Conservation (phyloP, 2,888 invertebrate genomes). For the Dichetophora obliterata region DNA sequence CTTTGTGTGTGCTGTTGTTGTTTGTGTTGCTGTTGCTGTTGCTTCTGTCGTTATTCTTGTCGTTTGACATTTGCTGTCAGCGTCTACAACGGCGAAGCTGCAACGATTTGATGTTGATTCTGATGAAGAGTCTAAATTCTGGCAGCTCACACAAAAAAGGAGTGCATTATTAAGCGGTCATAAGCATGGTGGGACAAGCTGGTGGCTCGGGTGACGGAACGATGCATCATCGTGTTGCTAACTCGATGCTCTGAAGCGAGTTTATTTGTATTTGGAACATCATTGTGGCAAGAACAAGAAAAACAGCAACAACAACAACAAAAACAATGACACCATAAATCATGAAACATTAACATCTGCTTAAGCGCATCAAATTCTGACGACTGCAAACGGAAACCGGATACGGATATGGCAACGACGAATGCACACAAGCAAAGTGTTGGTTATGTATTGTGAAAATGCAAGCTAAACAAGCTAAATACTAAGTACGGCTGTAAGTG, state of each 20-base stretch:
- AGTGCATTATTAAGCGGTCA: constrained; percentile 2
- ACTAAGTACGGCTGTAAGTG: neutral
- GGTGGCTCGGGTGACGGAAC: neutral
- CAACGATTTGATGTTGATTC: neutral
- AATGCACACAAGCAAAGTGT: constrained; percentile 17
- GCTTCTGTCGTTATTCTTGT: neutral
- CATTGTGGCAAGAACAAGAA: neutral
- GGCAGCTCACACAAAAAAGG: constrained; percentile 11
- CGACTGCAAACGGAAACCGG: neutral
- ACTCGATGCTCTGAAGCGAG: too few species aligned
- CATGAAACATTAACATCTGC: constrained; percentile 50
- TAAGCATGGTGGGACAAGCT: neutral
- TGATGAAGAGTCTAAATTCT: neutral
- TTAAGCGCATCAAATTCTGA: constrained; percentile 47
- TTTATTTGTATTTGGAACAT: neutral
- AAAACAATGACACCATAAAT: constrained; percentile 44
- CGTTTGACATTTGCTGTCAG: constrained; percentile 21
- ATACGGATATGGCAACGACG: neutral
- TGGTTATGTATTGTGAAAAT: neutral
- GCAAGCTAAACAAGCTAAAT: neutral
- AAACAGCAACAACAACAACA: neutral
- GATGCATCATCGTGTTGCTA: too few species aligned
- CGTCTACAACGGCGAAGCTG: neutral
- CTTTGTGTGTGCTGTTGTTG: neutral
- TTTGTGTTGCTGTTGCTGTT: neutral